Base-by-base conservation (phyloP, 2,113 vertebrate genomes). In the Sialia sialis region DNA sequence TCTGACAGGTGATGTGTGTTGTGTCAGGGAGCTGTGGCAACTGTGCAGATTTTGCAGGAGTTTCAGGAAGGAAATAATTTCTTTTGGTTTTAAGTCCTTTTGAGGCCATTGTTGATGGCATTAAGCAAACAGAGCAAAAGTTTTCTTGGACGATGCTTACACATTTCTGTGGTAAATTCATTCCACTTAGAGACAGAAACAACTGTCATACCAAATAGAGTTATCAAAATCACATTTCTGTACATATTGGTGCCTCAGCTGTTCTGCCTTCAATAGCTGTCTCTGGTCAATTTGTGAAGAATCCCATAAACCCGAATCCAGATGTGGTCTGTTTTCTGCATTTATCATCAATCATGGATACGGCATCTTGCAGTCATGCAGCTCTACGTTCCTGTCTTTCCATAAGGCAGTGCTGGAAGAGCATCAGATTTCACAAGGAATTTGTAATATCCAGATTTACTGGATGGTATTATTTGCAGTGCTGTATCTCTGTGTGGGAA, bases 351-450 rank as follows among this genome's bases (percentile, higher is more conserved):
- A 16, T 94, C 74, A 43, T 2, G 9, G 39, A 10, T 70, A 49
- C 7, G 5, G 51, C 27, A 22, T 91, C 75, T 90, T 70, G 55
- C 36, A 74, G 82, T 83, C 69, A 11, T 69, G 66, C 76, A 91
- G 69, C 73, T 79, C 54, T 80, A 0, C 70, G 74, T 70, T 91
- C n/a, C 64, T 92, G 86, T 44, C 64, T 94, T 58, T 69, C 63
- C 51, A 26, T 63, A 20, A 29, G 25, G 43, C 43, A 62, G 43
- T 39, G 38, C 74, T 87, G 26, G 59, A 89, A 55, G 29, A 82
- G 89, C 84, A 83, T 97, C 94, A 66, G 74, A 90, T 95, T 96
- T 96, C 93, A 88, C 52, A 64, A 78, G 72, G 91, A 81, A 86
- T 77, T 89, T 89, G 74, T 81, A 91, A 88, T 86, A 84, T 48